These are phyloP conservation scores for Xiphophorus couchianus DNA, from an alignment of 2,113 vertebrate genomes.

Conservation along the genomic window DNA sequence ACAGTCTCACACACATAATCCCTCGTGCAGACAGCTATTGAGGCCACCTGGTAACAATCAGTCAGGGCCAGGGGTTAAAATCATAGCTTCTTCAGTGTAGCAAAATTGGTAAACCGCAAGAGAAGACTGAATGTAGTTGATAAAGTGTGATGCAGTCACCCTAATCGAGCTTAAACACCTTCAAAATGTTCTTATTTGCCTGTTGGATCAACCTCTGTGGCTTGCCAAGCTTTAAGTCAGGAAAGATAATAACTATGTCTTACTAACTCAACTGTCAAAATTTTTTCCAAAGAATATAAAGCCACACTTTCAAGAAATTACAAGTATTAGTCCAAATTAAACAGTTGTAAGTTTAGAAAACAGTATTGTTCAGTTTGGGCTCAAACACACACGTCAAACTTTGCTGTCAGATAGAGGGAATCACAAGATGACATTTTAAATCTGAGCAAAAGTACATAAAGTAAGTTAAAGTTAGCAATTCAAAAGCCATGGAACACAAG, in stretches of 20 bases:
- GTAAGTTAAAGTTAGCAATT: neutral
- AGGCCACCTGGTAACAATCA: conserved; percentile 74
- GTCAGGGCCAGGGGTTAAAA: conserved; percentile 74
- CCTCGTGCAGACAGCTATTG: conserved; percentile 43
- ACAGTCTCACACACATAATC: conserved; percentile 24
- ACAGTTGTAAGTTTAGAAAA: conserved; percentile 3
- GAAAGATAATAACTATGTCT: conserved; percentile 35
- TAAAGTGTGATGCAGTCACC: conserved; percentile 26
- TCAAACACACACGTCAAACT: conserved; percentile 13
- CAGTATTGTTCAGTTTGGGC: conserved; percentile 5
- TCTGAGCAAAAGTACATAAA: conserved; percentile 15
- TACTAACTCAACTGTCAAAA: neutral
- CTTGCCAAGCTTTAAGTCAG: neutral
- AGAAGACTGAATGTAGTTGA: conserved; percentile 32
- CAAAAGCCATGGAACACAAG: conserved; percentile 27
- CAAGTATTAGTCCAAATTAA: conserved; percentile 7
- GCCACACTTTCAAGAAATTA: conserved; percentile 19
- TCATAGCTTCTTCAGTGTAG: conserved; percentile 68
- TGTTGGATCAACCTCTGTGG: neutral
- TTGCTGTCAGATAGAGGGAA: conserved; percentile 18
- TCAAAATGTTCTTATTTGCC: conserved; percentile 29
- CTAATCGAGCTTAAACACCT: conserved; percentile 30
- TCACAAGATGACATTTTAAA: conserved; percentile 24
- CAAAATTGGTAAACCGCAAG: conserved; percentile 37
- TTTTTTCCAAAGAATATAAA: conserved; percentile 17